These are phyloP conservation scores for Machimus rusticus DNA, from an alignment of 2,888 invertebrate species.

Conservation along the genomic window DNA sequence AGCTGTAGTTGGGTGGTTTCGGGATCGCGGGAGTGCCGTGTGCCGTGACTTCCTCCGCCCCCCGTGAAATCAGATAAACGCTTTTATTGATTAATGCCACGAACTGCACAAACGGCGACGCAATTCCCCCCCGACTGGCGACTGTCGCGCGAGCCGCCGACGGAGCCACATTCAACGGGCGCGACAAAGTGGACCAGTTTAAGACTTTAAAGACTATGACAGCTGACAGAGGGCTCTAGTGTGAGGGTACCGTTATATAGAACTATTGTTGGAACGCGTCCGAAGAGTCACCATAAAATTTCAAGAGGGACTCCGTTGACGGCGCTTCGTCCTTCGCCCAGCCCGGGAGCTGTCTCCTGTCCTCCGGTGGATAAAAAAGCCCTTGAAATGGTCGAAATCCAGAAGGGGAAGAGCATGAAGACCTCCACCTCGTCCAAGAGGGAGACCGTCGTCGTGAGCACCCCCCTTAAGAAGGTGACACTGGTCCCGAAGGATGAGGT, in stretches of 20 bases:
- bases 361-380: background rate
- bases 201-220: background rate
- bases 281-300: background rate
- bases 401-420: slow-evolving; percentile 60
- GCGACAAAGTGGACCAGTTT: slow-evolving; percentile 1
- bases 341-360: background rate
- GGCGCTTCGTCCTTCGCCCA: background rate
- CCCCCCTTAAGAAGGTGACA: slow-evolving; percentile 62
- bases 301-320: background rate
- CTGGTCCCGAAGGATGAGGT: slow-evolving; percentile 63
- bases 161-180: background rate
- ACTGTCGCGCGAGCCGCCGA: background rate
- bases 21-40: background rate
- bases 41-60: background rate
- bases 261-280: background rate
- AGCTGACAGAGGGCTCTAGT: background rate
- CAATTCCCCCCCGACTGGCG: background rate
- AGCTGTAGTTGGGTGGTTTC: background rate
- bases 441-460: slow-evolving; percentile 62
- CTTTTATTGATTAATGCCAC: slow-evolving; percentile 34
- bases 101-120: slow-evolving; percentile 4
- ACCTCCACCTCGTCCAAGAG: slow-evolving; percentile 60
- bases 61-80: background rate
- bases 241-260: background rate
- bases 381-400: slow-evolving; percentile 59